phyloP scores from a whole-genome alignment of 2,113 vertebrate species.

The Hypomesus transpacificus region DNA sequence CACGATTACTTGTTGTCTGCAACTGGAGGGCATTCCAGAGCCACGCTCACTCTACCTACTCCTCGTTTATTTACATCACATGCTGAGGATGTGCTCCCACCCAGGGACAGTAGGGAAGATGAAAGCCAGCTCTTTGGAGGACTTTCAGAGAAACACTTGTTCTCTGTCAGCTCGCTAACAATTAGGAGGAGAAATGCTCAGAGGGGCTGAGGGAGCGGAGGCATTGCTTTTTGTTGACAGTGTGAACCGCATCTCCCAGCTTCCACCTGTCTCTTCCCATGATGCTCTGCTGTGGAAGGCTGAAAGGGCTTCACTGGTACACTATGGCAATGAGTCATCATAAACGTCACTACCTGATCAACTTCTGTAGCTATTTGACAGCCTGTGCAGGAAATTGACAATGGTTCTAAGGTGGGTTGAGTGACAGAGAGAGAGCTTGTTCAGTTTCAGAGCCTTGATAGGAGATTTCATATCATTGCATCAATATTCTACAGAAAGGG shows the following conservation, averaged over 20 bases:
- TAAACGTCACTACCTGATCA: no score
- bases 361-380: no score
- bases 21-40: slow-evolving; percentile 32
- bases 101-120: slow-evolving; percentile 18
- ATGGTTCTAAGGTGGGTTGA: no score
- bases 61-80: background rate
- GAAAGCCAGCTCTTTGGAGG: slow-evolving; percentile 24
- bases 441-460: background rate
- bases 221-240: background rate
- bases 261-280: background rate
- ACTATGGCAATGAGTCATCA: background rate
- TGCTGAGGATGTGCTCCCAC: background rate
- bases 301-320: background rate
- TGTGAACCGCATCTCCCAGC: background rate
- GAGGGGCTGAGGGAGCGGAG: slow-evolving; percentile 26
- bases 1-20: slow-evolving; percentile 31
- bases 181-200: slow-evolving; percentile 18
- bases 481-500: background rate
- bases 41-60: slow-evolving; percentile 11
- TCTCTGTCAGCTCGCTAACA: slow-evolving; percentile 25
- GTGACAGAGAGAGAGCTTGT: no score
- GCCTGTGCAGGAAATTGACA: no score
- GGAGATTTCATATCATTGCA: slow-evolving; percentile 15
- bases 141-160: slow-evolving; percentile 24
- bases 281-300: background rate